Evolutionary conservation across 1,140 invertebrate species (phyloP).

Genomic region (Reticulitermes speratus): DNA sequence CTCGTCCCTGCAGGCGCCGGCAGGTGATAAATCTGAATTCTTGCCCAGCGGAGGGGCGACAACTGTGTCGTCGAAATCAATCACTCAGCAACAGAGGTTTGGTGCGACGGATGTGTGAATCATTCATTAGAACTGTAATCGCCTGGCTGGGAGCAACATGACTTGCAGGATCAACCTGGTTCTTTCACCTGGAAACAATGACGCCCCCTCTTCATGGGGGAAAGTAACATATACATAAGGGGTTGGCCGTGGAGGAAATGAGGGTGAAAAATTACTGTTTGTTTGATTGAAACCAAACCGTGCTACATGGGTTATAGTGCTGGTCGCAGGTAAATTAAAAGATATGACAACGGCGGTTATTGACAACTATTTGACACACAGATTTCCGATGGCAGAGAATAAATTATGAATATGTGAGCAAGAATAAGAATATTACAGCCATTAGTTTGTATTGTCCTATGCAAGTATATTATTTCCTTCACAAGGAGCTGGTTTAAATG

Average conservation of each 20-base stretch:
- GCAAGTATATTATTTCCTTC: too few species aligned
- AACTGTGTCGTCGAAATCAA: not conserved
- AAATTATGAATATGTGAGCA: too few species aligned
- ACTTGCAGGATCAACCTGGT: constrained; percentile 4
- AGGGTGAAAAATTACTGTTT: not conserved
- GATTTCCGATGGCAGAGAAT: too few species aligned
- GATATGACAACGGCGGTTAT: not conserved
- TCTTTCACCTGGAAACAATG: not conserved
- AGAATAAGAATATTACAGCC: too few species aligned
- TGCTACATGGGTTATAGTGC: not conserved
- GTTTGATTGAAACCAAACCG: not conserved
- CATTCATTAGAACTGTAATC: not conserved
- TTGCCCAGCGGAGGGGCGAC: not conserved
- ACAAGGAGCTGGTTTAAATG: too few species aligned
- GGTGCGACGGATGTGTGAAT: not conserved
- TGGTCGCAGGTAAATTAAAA: not conserved
- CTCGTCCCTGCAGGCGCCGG: not conserved
- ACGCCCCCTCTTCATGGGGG: too few species aligned
- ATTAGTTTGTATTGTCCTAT: too few species aligned
- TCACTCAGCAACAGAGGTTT: not conserved
- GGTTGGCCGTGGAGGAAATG: not conserved
- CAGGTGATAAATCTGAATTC: not conserved
- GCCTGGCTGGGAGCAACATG: not conserved
- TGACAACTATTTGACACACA: too few species aligned
- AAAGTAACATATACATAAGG: not conserved